Evolutionary conservation across 2,113 vertebrate species (phyloP).

Genomic region (Chaetorhynchus papuensis): DNA sequence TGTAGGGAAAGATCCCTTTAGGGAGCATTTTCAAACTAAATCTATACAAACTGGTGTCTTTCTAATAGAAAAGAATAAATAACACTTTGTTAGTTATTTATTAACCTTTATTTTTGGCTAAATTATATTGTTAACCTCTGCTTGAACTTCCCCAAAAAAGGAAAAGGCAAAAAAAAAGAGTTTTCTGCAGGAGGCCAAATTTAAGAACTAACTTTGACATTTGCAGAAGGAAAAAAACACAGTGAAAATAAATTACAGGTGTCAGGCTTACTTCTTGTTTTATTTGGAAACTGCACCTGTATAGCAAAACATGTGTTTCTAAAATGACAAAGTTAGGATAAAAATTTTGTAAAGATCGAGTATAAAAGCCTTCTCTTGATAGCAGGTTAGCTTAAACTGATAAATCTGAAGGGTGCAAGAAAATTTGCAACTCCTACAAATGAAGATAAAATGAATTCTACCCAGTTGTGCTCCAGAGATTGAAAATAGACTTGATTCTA

Average conservation of each 20-base stretch:
- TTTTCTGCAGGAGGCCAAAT: neutral
- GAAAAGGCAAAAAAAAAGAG: neutral
- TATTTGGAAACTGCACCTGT: neutral
- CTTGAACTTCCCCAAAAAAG: neutral
- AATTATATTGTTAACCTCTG: conserved; percentile 3
- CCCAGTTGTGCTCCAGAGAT: neutral
- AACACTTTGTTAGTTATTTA: neutral
- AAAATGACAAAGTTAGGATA: neutral
- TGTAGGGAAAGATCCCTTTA: neutral
- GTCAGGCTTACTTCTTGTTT: neutral
- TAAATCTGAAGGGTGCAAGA: neutral
- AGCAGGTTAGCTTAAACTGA: neutral
- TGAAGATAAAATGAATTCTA: neutral
- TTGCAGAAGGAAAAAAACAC: neutral
- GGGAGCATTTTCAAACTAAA: neutral
- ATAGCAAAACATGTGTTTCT: neutral
- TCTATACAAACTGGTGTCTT: neutral
- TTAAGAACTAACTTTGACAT: neutral
- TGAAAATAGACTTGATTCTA: neutral
- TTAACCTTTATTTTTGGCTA: neutral
- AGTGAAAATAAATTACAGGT: neutral
- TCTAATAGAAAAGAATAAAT: neutral
- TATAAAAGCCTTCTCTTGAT: neutral
- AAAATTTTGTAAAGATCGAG: neutral
- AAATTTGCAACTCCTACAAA: neutral